Evolutionary conservation across 2,797 vertebrate species (phyloP).

Genomic region (Eremophila alpestris): DNA sequence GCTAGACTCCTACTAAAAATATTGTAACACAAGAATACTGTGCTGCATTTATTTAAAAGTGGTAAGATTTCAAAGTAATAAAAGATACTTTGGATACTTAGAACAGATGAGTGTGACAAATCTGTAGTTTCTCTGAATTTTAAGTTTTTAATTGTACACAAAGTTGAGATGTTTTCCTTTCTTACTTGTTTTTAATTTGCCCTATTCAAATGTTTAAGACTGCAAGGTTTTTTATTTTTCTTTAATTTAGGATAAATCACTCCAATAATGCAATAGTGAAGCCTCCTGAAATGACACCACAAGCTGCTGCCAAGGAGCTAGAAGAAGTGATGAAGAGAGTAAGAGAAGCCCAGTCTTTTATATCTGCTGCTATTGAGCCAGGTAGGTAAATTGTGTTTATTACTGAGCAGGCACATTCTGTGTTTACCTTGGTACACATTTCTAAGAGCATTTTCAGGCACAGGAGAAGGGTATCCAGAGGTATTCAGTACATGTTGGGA

Average conservation of each 20-base stretch:
- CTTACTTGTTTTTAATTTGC: background rate
- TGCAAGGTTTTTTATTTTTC: background rate
- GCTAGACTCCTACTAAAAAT: background rate
- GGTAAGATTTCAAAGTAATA: background rate
- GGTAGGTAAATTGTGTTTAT: slow-evolving; percentile 68
- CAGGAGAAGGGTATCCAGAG: background rate
- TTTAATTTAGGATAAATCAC: slow-evolving; percentile 91
- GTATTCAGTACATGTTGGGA: background rate
- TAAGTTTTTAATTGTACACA: fast-evolving
- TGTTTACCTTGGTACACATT: background rate
- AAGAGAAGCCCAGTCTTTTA: slow-evolving; percentile 94
- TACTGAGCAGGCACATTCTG: background rate
- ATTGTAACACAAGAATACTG: background rate
- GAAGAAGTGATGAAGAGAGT: slow-evolving; percentile 98
- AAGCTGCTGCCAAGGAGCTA: slow-evolving; percentile 96
- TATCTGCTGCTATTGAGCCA: slow-evolving; percentile 95
- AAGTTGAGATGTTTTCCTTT: background rate
- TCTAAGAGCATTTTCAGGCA: background rate
- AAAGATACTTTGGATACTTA: background rate
- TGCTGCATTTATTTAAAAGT: background rate
- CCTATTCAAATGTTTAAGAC: background rate
- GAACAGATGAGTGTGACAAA: background rate
- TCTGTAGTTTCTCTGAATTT: background rate
- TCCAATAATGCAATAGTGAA: slow-evolving; percentile 99
- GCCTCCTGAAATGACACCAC: slow-evolving; percentile 94